A percentile compares a stretch with the other conserved stretches of the same genome.
These are phyloP conservation scores for Sepioteuthis lessoniana DNA, from an alignment of 2,888 invertebrate genomes.

Conservation along the genomic window DNA sequence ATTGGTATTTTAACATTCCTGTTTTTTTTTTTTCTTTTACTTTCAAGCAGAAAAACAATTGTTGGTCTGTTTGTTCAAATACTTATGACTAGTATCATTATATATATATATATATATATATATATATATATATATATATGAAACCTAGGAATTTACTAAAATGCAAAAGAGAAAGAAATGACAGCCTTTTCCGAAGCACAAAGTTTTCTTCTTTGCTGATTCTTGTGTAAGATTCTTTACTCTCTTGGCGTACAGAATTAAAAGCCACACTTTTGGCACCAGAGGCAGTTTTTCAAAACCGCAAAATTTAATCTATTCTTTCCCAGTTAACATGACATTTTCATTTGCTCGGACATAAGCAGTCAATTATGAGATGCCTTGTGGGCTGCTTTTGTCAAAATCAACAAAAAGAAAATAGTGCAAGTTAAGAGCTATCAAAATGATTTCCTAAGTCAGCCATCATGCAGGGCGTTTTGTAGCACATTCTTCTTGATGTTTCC, in stretches of 20 bases:
- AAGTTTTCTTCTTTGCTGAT: not conserved
- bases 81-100: not conserved
- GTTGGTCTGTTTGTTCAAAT: too few relatives aligned
- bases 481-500: not conserved
- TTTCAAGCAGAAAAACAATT: too few relatives aligned
- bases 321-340: constrained; percentile 6
- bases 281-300: not conserved
- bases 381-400: constrained; percentile 5
- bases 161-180: too few relatives aligned
- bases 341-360: constrained; percentile 15
- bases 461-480: not conserved
- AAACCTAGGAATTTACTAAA: not conserved
- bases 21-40: too few relatives aligned
- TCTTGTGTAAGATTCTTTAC: not conserved
- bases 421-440: not conserved
- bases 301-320: constrained; percentile 1
- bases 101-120: not conserved
- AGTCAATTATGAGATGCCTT: constrained; percentile 9
- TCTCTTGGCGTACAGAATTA: not conserved
- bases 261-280: constrained; percentile 23
- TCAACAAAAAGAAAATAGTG: not conserved
- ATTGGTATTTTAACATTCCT: too few relatives aligned
- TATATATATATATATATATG: not conserved
- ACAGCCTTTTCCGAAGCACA: not conserved
- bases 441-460: constrained; percentile 11